Evolutionary conservation across 2,888 invertebrate species (phyloP), one percentile per base, ranked within the genome.

Genomic region (Camptogramma bilineatum): DNA sequence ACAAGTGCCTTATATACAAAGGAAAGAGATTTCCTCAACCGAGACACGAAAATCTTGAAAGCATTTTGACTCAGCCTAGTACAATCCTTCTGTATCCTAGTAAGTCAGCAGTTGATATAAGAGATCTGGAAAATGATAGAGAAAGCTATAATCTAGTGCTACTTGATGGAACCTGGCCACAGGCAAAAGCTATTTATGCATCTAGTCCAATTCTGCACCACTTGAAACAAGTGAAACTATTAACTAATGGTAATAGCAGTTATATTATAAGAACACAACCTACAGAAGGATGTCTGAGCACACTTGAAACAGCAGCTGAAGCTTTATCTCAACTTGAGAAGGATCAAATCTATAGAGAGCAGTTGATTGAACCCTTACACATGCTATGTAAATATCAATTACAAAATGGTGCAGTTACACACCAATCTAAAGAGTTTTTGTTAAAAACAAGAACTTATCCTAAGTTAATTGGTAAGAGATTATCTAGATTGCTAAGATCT

Each of bases 91-190:
- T 98, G 4, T 98, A 97, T 88, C 98, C 98, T 31, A 97, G 97
- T 73, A 94, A 95, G 81, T 91, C 94, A 72, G 96, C 98, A 1
- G 90, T 96, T 55, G 95, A 96, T 79, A 94, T 98, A 68, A 94
- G 94, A 75, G 87, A 88, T 58, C 73, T 93, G 46, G 80, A 87
- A 62, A 88, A 90, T 73, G 87, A 90, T 58, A 76, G 79, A 70
- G 88, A 86, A 48, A 94, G 93, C 9, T 97, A 96, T 81, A 98
- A 97, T 84, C 91, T 98, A 57, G 93, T 98, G 50, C 89, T 98
- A 47, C 94, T 99, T 69, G 98, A 99, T 93, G 98, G 99, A 4
- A 99, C 99, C 9, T 99, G 98, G 98, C 97, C 98, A 0, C 98
- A 99, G 87, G 98, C 98, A 2, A 98, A 97, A 86, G 97, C 97